Evolutionary conservation across 2,888 invertebrate genomes (phyloP).

Genomic region (Platycnemis pennipes): DNA sequence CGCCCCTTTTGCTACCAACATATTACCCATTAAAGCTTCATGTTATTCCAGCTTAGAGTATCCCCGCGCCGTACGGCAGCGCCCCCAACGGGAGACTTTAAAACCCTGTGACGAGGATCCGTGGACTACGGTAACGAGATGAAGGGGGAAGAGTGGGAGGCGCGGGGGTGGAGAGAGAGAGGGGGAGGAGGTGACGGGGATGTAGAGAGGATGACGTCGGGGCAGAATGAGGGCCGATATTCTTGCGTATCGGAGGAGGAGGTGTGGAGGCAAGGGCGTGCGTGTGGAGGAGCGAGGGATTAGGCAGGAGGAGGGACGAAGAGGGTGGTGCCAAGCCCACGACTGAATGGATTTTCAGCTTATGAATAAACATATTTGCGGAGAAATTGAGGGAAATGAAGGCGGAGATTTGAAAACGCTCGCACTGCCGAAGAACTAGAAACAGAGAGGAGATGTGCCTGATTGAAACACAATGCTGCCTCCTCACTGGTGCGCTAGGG

Average conservation of each 20-base stretch:
- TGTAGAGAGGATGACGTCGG: neutral
- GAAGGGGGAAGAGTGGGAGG: neutral
- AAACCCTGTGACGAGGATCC: neutral
- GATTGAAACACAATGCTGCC: neutral
- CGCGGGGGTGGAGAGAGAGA: neutral
- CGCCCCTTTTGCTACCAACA: neutral
- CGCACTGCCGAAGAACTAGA: neutral
- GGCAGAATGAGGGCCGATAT: neutral
- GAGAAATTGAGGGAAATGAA: neutral
- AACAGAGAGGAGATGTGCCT: neutral
- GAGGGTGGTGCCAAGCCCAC: neutral
- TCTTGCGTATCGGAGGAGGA: neutral
- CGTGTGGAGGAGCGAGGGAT: neutral
- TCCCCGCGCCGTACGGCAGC: neutral
- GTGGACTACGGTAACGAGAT: neutral
- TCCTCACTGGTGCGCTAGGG: too few relatives aligned
- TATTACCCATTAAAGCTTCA: conserved; percentile 49
- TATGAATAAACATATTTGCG: neutral
- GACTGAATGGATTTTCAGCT: neutral
- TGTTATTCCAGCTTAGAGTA: conserved; percentile 20
- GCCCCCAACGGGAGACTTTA: neutral
- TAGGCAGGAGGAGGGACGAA: too few relatives aligned
- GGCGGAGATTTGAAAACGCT: neutral
- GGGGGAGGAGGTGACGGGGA: neutral
- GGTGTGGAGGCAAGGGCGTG: neutral